Percentiles rank a stretch among this genome's conserved stretches.
Conservation (phyloP, 2,888 invertebrate species). For the Ypsolopha scabrella region DNA sequence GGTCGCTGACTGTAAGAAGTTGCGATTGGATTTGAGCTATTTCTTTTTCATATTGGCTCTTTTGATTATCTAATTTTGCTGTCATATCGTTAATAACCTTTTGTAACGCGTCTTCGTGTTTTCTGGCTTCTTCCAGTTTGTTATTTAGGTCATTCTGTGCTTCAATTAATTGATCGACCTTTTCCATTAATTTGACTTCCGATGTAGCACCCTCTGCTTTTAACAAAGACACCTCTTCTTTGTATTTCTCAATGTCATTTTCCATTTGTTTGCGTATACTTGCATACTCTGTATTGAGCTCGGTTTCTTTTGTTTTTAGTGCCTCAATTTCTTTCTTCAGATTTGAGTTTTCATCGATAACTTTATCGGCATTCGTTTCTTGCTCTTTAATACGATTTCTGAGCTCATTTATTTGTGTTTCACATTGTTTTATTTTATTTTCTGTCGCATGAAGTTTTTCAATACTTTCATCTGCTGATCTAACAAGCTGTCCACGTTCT, state of each 20-base stretch:
- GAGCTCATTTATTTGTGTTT: conserved; percentile 28
- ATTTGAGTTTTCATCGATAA: conserved; percentile 53
- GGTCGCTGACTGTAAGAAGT: conserved; percentile 28
- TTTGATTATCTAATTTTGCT: conserved; percentile 51
- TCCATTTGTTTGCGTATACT: conserved; percentile 45
- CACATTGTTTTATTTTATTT: conserved; percentile 42
- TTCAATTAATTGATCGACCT: conserved; percentile 58
- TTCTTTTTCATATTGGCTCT: conserved; percentile 47
- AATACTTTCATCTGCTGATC: conserved; percentile 39
- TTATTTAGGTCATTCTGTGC: conserved; percentile 61
- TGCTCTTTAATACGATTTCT: conserved; percentile 34
- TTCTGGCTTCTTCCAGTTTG: conserved; percentile 58
- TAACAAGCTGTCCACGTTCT: conserved; percentile 44
- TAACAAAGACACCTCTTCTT: conserved; percentile 49
- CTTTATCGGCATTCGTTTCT: conserved; percentile 40
- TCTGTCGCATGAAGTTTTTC: conserved; percentile 45
- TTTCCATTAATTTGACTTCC: conserved; percentile 58
- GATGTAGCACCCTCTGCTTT: conserved; percentile 57
- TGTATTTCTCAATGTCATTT: conserved; percentile 56
- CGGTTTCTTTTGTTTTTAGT: conserved; percentile 46
- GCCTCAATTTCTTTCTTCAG: conserved; percentile 51
- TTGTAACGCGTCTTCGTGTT: conserved; percentile 59
- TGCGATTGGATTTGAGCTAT: conserved; percentile 38
- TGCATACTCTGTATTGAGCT: conserved; percentile 42
- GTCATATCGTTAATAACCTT: conserved; percentile 55